A percentile compares a stretch with the other conserved stretches of the same genome.
phyloP scores from a whole-genome alignment of 1,140 invertebrate species.

The Saccostrea glomerata region DNA sequence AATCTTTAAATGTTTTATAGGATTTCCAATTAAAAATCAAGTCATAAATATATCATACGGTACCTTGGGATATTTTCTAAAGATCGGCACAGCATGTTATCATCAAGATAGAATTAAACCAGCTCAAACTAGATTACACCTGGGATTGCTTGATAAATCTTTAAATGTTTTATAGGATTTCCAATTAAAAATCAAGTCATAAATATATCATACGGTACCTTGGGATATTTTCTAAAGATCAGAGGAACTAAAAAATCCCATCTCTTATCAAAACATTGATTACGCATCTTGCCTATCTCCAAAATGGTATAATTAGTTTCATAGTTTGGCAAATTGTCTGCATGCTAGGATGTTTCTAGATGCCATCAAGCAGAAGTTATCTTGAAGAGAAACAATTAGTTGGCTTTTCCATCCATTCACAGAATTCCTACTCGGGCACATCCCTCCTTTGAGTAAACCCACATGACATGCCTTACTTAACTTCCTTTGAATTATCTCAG shows the following conservation, averaged over 20 bases:
- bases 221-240: no score
- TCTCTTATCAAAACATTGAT: constrained; percentile 14
- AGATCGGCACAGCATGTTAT: no score
- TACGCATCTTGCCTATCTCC: background rate
- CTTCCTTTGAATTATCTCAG: constrained; percentile 16
- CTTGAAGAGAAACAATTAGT: constrained; percentile 34
- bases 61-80: no score
- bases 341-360: constrained; percentile 21
- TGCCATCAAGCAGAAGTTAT: constrained; percentile 14
- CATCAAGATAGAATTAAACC: no score
- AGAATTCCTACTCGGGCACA: background rate
- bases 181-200: no score
- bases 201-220: no score
- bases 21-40: no score
- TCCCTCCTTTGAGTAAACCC: constrained; percentile 11
- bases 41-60: no score
- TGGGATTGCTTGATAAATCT: no score
- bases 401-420: constrained; percentile 26
- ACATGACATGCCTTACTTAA: background rate
- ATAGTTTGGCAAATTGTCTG: constrained; percentile 34
- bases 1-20: no score
- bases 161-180: no score
- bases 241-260: background rate
- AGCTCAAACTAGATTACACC: no score
- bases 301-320: constrained; percentile 28